Conservation (phyloP, 1,140 invertebrate species). For the Lepidurus apus region DNA sequence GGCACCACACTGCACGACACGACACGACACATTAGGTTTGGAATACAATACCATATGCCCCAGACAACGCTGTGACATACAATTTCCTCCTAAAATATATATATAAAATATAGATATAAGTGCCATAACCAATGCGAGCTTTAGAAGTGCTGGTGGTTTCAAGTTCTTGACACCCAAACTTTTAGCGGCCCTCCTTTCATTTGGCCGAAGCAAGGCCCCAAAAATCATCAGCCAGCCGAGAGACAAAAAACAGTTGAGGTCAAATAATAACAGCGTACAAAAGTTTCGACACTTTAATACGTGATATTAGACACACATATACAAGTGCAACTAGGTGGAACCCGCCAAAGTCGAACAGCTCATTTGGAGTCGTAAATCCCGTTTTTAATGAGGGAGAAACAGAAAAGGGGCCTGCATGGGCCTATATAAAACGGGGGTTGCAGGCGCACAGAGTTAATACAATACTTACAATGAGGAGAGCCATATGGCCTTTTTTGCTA, state of each 20-base stretch:
- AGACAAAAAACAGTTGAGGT: neutral
- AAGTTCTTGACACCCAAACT: neutral
- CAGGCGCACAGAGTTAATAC: neutral
- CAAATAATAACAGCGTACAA: neutral
- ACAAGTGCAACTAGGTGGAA: constrained; percentile 11
- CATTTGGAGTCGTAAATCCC: constrained; percentile 13
- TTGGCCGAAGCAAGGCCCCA: neutral
- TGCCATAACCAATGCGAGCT: constrained; percentile 16
- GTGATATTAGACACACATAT: constrained; percentile 6
- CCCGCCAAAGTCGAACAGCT: neutral
- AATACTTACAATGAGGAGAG: neutral
- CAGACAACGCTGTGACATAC: constrained; percentile 10
- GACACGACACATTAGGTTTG: neutral
- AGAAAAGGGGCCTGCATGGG: neutral
- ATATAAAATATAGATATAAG: neutral
- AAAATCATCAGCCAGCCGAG: neutral
- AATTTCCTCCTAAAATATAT: neutral
- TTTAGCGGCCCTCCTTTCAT: neutral
- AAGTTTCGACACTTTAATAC: constrained; percentile 1
- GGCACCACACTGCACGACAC: neutral
- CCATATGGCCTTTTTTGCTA: neutral
- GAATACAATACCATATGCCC: neutral
- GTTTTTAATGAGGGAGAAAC: constrained; percentile 5
- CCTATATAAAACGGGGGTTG: neutral
- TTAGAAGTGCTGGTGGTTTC: neutral